Base-by-base conservation (phyloP, 2,797 vertebrate species). In the Pseudotriccus pelzelni region DNA sequence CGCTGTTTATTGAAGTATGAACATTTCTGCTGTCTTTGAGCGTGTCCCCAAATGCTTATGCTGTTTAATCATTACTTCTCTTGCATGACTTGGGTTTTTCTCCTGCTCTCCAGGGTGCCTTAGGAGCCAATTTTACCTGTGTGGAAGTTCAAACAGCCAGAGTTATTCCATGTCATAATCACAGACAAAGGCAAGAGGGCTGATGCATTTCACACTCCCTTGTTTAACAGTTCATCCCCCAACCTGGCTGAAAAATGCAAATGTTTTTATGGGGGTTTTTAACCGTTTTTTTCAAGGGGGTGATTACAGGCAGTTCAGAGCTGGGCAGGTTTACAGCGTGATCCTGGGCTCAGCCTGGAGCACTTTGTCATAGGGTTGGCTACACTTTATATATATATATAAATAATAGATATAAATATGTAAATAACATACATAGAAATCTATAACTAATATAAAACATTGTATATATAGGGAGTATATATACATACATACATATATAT, bases 131-230 rank as follows among this genome's bases (percentile, higher is more conserved):
- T 81, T 43, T 90, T 59, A 79, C 81, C 90, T 62, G 58, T 2
- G 44, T 75, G 84, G 58, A n/a, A 62, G 30, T 14, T 47, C 28
- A 32, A 49, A 24, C 9, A 44, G 21, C 37, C n/a, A 0, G 0
- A 8, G 22, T 18, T 10, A 53, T 56, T 76, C 39, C 27, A 19
- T 9, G 17, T 30, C 6, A 1, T 62, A 11, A 9, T 32, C 3
- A 1, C 6, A 20, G 22, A 4, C 62, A n/a, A 73, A 87, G 28
- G 30, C 46, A 27, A 17, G 16, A 56, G 17, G 32, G 46, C n/a
- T 28, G 43, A 37, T 3, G 2, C 0, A 0, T 75, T 81, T 52
- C 47, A 12, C 0, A 0, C n/a, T 83, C 10, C 1, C 3, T 62
- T 73, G 23, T 43, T 64, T 46, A 47, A 24, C 10, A 4, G 13